Conservation (phyloP, 2,797 vertebrate genomes). For the Lindbergichthys nudifrons region DNA sequence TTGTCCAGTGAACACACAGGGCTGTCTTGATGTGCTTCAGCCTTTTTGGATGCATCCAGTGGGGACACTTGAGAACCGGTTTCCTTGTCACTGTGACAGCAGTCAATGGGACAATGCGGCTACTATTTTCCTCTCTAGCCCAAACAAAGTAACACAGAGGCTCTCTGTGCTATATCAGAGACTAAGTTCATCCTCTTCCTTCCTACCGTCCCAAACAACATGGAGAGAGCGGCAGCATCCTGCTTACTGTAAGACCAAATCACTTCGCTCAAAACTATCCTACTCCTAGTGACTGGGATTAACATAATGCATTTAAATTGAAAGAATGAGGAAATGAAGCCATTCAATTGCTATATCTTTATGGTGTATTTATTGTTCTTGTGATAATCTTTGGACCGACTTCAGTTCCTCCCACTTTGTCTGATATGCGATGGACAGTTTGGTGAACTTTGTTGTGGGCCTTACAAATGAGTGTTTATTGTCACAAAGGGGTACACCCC, state of each 20-base stretch:
- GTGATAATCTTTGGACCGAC: conserved; percentile 11
- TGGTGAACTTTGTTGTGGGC: conserved; percentile 46
- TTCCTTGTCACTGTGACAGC: conserved; percentile 72
- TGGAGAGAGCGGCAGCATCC: conserved; percentile 7
- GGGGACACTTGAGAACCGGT: conserved; percentile 72
- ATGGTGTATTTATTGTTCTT: conserved; percentile 21
- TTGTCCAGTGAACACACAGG: conserved; percentile 52
- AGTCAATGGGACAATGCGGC: conserved; percentile 72
- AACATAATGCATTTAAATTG: background rate
- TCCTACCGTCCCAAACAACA: conserved; percentile 54
- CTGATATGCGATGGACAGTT: conserved; percentile 5
- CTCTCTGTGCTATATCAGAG: conserved; percentile 66
- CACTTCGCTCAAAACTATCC: background rate
- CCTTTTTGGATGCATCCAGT: conserved; percentile 66
- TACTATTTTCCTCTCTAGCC: conserved; percentile 66
- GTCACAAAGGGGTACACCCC: conserved; percentile 18
- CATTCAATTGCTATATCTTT: conserved; percentile 2
- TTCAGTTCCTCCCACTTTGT: conserved; percentile 4
- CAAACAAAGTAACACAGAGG: conserved; percentile 64
- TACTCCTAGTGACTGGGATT: background rate
- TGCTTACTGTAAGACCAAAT: conserved; percentile 15
- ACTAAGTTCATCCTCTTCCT: conserved; percentile 69
- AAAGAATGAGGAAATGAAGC: background rate
- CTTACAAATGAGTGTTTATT: conserved; percentile 41
- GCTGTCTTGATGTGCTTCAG: conserved; percentile 65